Conservation (phyloP, 2,113 vertebrate species). For the Corvus cornix region DNA sequence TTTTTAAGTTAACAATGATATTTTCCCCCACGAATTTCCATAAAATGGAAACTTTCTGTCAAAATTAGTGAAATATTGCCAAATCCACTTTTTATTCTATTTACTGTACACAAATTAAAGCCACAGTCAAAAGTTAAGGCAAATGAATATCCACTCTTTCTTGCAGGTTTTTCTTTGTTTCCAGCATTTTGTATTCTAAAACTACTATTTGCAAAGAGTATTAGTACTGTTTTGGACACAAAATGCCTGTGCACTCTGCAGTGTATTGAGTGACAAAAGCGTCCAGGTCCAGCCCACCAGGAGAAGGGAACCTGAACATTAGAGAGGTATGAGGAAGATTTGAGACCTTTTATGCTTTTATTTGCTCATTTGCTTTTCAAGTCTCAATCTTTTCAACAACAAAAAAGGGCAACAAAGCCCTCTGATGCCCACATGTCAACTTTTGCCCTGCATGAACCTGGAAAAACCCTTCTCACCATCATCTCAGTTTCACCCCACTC, state of each 20-base stretch:
- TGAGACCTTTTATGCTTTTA: neutral
- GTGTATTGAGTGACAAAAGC: neutral
- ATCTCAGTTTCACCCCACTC: neutral
- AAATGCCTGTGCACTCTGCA: neutral
- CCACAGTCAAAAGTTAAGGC: neutral
- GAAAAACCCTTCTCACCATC: neutral
- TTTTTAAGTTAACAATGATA: neutral
- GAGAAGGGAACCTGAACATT: neutral
- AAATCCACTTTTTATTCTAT: neutral
- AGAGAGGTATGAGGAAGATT: neutral
- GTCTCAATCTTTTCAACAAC: neutral
- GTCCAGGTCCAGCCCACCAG: neutral
- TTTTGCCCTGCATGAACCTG: neutral
- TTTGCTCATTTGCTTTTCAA: neutral
- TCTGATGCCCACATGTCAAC: neutral
- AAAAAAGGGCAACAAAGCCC: neutral
- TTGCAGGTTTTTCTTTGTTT: neutral
- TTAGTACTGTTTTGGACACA: neutral
- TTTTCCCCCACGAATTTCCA: neutral
- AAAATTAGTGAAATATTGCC: neutral
- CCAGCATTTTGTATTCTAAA: neutral
- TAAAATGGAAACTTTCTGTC: neutral
- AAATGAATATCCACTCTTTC: neutral
- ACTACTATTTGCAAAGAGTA: neutral
- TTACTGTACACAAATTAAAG: neutral